phyloP scores from a whole-genome alignment of 2,113 vertebrate genomes.

The Menidia beryllina region DNA sequence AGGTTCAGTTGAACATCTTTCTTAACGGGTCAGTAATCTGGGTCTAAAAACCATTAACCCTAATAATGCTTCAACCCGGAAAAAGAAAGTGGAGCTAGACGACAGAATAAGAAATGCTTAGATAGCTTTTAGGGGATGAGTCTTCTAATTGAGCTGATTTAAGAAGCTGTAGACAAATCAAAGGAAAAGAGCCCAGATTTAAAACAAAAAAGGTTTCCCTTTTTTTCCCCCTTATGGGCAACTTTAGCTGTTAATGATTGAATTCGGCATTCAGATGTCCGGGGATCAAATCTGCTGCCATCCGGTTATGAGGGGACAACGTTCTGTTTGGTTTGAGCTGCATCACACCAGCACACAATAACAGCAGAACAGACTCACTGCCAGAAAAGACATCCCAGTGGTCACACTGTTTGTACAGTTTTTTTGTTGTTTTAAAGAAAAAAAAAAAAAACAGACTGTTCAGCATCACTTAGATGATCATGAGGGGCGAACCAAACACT shows the following conservation, averaged over 20 bases:
- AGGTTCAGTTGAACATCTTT: neutral
- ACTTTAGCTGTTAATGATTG: neutral
- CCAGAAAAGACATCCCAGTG: slow-evolving; percentile 17
- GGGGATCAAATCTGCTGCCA: neutral
- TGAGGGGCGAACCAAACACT: neutral
- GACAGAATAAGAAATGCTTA: neutral
- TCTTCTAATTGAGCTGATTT: no score
- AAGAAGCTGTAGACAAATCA: no score
- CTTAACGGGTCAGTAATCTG: neutral
- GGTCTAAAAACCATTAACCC: no score
- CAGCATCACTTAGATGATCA: no score
- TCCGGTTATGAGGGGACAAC: neutral
- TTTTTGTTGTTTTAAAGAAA: neutral
- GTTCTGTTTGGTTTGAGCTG: neutral
- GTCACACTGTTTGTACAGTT: neutral
- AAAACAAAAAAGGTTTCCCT: neutral
- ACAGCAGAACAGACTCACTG: slow-evolving; percentile 16
- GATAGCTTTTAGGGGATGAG: no score
- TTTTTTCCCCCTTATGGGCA: neutral
- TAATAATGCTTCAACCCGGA: no score
- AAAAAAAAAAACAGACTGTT: no score
- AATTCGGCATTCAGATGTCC: neutral
- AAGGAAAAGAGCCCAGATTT: no score
- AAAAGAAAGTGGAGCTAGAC: neutral
- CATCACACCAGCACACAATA: slow-evolving; percentile 6